phyloP scores from a whole-genome alignment of 2,888 invertebrate species.

The Heteromurus nitidus region DNA sequence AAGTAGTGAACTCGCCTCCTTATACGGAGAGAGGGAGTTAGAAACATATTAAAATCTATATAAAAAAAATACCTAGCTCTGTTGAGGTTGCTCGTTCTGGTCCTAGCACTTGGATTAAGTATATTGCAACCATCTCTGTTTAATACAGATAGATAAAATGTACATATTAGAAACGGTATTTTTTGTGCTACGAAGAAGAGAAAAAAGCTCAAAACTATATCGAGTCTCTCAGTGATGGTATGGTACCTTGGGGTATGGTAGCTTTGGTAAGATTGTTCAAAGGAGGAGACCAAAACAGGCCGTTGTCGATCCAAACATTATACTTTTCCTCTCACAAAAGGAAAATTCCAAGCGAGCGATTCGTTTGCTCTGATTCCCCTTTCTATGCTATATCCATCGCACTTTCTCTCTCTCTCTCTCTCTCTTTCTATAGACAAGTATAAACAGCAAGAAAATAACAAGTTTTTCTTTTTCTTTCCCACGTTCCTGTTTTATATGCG shows the following conservation, averaged over 20 bases:
- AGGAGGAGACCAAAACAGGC: conserved; percentile 2
- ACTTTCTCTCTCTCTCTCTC: no score
- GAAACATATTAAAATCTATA: no score
- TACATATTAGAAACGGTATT: conserved; percentile 24
- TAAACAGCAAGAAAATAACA: conserved; percentile 33
- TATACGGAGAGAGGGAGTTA: not conserved
- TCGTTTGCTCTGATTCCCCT: conserved; percentile 41
- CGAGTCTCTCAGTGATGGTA: no score
- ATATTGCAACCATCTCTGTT: conserved; percentile 26
- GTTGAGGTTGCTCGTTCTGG: no score
- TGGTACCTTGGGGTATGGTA: no score
- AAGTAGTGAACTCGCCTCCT: not conserved
- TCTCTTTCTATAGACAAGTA: not conserved
- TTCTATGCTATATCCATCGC: no score
- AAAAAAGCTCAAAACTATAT: no score
- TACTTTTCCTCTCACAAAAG: not conserved
- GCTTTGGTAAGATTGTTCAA: no score
- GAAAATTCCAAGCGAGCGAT: conserved; percentile 39
- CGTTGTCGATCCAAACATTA: conserved; percentile 3
- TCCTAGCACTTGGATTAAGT: conserved; percentile 40
- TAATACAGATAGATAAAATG: conserved; percentile 32
- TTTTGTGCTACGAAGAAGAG: no score
- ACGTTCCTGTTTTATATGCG: conserved; percentile 42
- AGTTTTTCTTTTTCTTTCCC: conserved; percentile 43
- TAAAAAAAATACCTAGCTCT: no score